These are phyloP conservation scores for Gadus macrocephalus DNA, from an alignment of 2,113 vertebrate genomes.

Conservation along the genomic window DNA sequence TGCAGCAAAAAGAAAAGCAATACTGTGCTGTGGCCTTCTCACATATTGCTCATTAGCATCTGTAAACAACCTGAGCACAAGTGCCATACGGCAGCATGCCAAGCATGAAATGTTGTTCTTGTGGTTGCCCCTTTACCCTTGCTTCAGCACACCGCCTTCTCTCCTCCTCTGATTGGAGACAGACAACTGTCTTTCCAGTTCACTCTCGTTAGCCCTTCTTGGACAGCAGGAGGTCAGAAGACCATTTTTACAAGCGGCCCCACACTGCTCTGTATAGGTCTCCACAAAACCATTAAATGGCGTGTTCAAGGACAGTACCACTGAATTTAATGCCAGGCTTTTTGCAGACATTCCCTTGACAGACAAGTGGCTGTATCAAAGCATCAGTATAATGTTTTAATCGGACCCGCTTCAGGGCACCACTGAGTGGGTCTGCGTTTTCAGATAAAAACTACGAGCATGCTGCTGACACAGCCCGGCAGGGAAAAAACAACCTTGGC, in stretches of 20 bases:
- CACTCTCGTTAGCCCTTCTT: too few relatives aligned
- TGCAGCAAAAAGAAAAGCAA: slow-evolving; percentile 8
- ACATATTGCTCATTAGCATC: slow-evolving; percentile 70
- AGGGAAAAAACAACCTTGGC: too few relatives aligned
- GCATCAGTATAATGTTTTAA: slow-evolving; percentile 30
- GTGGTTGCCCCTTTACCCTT: slow-evolving; percentile 65
- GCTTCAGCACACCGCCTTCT: slow-evolving; percentile 48
- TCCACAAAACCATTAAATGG: not conserved
- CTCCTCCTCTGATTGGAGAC: slow-evolving; percentile 32
- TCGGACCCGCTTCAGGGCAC: slow-evolving; percentile 21
- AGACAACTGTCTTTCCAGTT: slow-evolving; percentile 5
- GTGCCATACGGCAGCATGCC: slow-evolving; percentile 62
- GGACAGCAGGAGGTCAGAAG: not conserved
- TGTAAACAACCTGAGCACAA: slow-evolving; percentile 65
- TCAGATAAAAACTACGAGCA: slow-evolving; percentile 2
- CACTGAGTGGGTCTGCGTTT: not conserved
- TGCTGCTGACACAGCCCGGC: too few relatives aligned
- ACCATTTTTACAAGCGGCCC: slow-evolving; percentile 35
- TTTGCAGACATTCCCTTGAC: slow-evolving; percentile 7
- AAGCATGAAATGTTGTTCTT: slow-evolving; percentile 71
- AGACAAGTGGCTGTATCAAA: slow-evolving; percentile 40
- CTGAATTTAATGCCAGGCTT: too few relatives aligned
- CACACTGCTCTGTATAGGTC: not conserved
- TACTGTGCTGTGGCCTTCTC: slow-evolving; percentile 51
- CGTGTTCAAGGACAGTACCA: slow-evolving; percentile 12